Evolutionary conservation across 2,888 invertebrate genomes (phyloP), one percentile per base, ranked within the genome.

Genomic region (Ochropacha duplaris): DNA sequence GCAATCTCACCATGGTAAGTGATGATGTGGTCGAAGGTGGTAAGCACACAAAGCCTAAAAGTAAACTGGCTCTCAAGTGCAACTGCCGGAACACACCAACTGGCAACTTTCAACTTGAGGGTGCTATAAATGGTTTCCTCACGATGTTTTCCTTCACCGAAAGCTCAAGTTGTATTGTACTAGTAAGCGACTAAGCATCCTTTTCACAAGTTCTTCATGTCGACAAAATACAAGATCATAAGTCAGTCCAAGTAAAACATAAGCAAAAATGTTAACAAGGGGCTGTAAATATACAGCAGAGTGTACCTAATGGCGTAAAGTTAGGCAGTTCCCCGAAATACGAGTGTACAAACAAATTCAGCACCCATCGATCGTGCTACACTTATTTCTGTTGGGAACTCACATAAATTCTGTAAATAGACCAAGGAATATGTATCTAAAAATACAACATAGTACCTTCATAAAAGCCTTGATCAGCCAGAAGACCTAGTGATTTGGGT

Each of bases 371-470:
- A 72, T 61, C 58, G 56, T 39, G 54, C 55, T 58, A 58, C 60
- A 58, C 55, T 67, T 64, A 65, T 69, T 67, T 61, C 54, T 72
- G 60, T 68, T 69, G 56, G 56, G 54, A 70, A 70, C 62, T 70
- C 60, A 56, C 72, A 59, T 71, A 70, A 69, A 70, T 71, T 71
- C 59, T 60, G 61, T 63, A 64, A 69, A 69, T 69, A 65, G 62
- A 69, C 26, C 19, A 28, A 51, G 28, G 26, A 19, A 16, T 16
- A 2, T 51, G 1, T 26, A n/a, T 12, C 0, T 6, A 28, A 24
- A 24, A 49, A 22, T 31, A 31, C 11, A n/a, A n/a, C n/a, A n/a
- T n/a, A n/a, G n/a, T n/a, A n/a, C n/a, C n/a, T n/a, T n/a, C n/a
- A n/a, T n/a, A n/a, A n/a, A n/a, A n/a, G n/a, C n/a, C n/a, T n/a